These are phyloP conservation scores for Conus canariensis DNA, from an alignment of 2,888 invertebrate genomes.

Conservation along the genomic window DNA sequence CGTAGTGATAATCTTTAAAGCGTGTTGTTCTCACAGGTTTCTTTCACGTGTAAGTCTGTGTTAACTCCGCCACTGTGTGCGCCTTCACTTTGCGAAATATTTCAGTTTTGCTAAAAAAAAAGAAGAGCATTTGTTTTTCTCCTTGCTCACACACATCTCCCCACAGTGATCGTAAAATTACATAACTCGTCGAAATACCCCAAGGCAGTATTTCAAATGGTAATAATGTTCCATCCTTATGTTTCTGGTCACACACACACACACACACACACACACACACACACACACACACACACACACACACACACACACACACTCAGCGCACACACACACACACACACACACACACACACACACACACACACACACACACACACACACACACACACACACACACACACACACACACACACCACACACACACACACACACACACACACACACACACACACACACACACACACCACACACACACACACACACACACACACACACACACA, in stretches of 20 bases:
- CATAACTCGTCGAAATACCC: too few species aligned
- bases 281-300: neutral
- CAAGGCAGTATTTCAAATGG: too few species aligned
- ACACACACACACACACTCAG: conserved; percentile 10
- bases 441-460: conserved; percentile 1
- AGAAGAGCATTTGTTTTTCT: too few species aligned
- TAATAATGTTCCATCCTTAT: neutral
- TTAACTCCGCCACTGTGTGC: too few species aligned
- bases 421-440: neutral
- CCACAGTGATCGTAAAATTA: too few species aligned
- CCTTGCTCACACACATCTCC: too few species aligned
- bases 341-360: neutral
- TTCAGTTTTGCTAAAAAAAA: too few species aligned
- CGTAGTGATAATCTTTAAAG: too few species aligned
- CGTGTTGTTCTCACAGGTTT: too few species aligned
- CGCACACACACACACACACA: neutral
- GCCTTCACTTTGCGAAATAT: too few species aligned
- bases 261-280: neutral
- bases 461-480: conserved; percentile 6
- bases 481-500: neutral
- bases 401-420: conserved; percentile 6
- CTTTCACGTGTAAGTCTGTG: too few species aligned
- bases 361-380: neutral
- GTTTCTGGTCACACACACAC: neutral
- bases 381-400: conserved; percentile 5